phyloP scores from a whole-genome alignment of 1,140 invertebrate genomes.

The Anagrus nilaparvatae region DNA sequence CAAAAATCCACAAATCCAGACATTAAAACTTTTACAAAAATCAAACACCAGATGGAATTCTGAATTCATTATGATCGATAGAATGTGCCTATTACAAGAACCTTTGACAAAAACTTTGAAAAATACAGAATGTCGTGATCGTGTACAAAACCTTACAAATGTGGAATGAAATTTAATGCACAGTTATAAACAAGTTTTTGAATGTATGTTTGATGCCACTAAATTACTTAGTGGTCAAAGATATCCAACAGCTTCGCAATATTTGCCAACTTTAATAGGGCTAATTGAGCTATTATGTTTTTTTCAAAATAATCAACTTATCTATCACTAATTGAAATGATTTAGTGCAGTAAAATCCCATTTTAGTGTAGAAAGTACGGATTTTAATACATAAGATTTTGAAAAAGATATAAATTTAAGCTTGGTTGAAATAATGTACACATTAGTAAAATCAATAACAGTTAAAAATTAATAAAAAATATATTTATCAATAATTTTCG shows the following conservation, averaged over 20 bases:
- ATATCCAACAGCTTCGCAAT: conserved; percentile 7
- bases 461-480: no score
- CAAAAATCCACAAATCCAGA: conserved; percentile 1
- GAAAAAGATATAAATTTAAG: no score
- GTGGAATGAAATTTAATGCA: conserved; percentile 7
- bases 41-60: conserved; percentile 15
- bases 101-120: conserved; percentile 4
- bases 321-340: no score
- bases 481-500: no score
- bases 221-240: conserved; percentile 5
- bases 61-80: background rate
- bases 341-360: no score
- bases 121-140: background rate
- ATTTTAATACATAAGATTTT: no score
- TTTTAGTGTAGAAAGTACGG: no score
- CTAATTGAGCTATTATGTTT: background rate
- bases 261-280: background rate
- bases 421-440: no score
- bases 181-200: conserved; percentile 4
- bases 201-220: conserved; percentile 4
- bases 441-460: no score
- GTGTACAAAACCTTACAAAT: background rate
- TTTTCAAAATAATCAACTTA: no score
- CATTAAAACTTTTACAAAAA: conserved; percentile 10
- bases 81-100: conserved; percentile 3